A percentile compares a stretch with the other conserved stretches of the same genome.
These are phyloP conservation scores for Drosophila picticornis DNA, from an alignment of 2,888 invertebrate genomes.

Conservation along the genomic window DNA sequence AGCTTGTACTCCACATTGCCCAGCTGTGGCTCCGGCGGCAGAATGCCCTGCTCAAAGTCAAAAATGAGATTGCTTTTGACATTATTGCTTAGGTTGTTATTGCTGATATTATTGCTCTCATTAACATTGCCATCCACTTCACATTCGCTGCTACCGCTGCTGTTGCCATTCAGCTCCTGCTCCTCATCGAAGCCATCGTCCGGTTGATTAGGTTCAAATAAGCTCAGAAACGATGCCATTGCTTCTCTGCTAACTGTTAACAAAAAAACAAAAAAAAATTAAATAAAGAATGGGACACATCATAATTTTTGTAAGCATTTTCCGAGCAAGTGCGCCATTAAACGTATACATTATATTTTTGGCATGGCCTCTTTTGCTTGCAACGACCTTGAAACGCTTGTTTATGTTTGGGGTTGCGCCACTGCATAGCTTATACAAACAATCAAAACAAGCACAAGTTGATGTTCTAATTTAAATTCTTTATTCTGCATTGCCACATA, in stretches of 20 bases:
- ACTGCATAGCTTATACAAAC: slow-evolving; percentile 2
- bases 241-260: slow-evolving; percentile 12
- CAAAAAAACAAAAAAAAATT: slow-evolving; percentile 8
- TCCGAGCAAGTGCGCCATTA: slow-evolving; percentile 52
- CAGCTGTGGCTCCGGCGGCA: slow-evolving; percentile 96
- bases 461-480: background rate
- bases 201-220: slow-evolving; percentile 90
- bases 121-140: slow-evolving; percentile 59
- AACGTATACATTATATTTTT: slow-evolving; percentile 43
- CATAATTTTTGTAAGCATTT: slow-evolving; percentile 13
- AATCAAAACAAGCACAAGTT: slow-evolving; percentile 1
- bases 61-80: slow-evolving; percentile 82
- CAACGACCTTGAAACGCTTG: slow-evolving; percentile 74
- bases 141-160: slow-evolving; percentile 66
- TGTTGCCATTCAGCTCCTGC: slow-evolving; percentile 75
- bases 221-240: slow-evolving; percentile 93
- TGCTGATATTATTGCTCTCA: slow-evolving; percentile 40
- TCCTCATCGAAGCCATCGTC: slow-evolving; percentile 84
- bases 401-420: slow-evolving; percentile 62
- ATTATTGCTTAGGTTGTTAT: slow-evolving; percentile 39
- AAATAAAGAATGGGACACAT: slow-evolving; percentile 11
- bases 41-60: slow-evolving; percentile 88
- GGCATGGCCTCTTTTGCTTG: slow-evolving; percentile 51
- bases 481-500: background rate
- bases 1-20: slow-evolving; percentile 99